Evolutionary conservation across 2,797 vertebrate species (phyloP).

Genomic region (Schizopygopsis malacanthus): DNA sequence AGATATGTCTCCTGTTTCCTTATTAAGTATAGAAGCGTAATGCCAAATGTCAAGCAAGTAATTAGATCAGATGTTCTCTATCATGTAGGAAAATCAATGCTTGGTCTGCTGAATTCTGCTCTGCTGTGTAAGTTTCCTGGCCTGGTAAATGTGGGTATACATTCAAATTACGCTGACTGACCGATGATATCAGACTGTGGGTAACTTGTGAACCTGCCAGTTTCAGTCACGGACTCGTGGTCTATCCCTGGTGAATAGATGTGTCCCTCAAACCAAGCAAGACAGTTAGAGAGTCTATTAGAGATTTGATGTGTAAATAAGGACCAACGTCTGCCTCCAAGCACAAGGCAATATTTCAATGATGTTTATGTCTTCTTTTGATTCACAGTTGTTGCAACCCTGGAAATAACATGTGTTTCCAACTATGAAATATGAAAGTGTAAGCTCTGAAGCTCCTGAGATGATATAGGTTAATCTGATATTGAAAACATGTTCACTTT

Average conservation of each 20-base stretch:
- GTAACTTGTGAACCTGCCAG: too few species aligned
- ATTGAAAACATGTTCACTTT: neutral
- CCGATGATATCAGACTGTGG: too few species aligned
- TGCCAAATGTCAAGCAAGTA: conserved; percentile 7
- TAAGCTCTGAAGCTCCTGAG: neutral
- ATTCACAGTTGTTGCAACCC: neutral
- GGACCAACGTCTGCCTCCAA: neutral
- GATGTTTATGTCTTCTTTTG: conserved; percentile 6
- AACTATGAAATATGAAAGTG: neutral
- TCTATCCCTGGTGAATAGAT: neutral
- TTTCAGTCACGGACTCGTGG: too few species aligned
- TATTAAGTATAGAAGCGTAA: conserved; percentile 14
- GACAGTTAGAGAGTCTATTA: conserved; percentile 18
- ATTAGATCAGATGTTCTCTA: too few species aligned
- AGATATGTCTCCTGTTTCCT: neutral
- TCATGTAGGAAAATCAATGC: too few species aligned
- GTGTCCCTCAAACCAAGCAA: conserved; percentile 32
- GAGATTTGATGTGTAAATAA: conserved; percentile 16
- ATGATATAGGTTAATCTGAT: conserved; percentile 17
- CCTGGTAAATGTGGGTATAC: too few species aligned
- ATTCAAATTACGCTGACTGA: too few species aligned
- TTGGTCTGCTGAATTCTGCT: too few species aligned
- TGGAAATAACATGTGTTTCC: neutral
- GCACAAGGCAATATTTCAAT: neutral
- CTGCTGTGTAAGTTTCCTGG: too few species aligned